These are phyloP conservation scores for Pangasius sanitwongsei DNA, from an alignment of 2,797 vertebrate genomes.

Conservation along the genomic window DNA sequence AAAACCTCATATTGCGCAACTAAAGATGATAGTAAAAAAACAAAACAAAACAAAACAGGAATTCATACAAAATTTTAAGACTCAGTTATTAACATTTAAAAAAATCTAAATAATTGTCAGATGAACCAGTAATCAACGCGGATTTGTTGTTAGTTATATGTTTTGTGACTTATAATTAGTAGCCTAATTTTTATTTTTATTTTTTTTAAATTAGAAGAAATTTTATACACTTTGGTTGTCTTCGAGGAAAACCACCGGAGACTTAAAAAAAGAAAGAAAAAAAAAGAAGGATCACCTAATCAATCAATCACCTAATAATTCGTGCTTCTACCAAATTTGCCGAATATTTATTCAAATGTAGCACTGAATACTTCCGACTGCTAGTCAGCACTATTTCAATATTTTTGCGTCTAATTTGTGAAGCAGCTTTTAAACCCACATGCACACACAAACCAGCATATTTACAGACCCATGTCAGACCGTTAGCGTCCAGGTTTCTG, in stretches of 20 bases:
- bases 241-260: background rate
- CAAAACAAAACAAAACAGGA: background rate
- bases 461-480: background rate
- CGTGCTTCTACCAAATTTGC: background rate
- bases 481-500: constrained; percentile 1
- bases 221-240: background rate
- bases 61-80: background rate
- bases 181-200: too few species aligned
- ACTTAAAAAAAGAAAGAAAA: too few species aligned
- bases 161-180: background rate
- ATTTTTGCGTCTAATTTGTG: constrained; percentile 16
- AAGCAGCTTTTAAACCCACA: constrained; percentile 7
- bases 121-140: background rate
- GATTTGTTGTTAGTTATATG: background rate
- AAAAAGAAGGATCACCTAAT: too few species aligned
- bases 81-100: background rate
- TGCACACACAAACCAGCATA: background rate
- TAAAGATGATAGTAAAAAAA: background rate
- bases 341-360: background rate
- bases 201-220: too few species aligned
- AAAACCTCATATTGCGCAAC: background rate
- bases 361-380: background rate
- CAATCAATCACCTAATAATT: background rate
- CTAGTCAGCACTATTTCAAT: background rate
- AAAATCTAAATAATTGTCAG: background rate